phyloP scores from a whole-genome alignment of 2,797 vertebrate species.

The Percopsis omiscomaycus region DNA sequence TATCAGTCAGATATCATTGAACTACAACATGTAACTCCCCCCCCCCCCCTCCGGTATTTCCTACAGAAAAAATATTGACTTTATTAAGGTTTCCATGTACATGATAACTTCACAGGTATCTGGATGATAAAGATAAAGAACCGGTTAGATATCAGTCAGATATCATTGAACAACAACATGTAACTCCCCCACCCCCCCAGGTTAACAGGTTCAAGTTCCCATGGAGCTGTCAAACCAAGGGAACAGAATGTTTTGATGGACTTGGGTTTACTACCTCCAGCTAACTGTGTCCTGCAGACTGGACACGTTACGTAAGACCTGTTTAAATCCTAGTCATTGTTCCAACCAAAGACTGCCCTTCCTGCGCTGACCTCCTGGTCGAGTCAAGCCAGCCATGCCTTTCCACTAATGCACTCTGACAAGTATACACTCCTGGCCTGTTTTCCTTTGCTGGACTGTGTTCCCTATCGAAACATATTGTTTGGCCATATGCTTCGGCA shows the following conservation, averaged over 20 bases:
- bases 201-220: no score
- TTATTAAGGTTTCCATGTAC: slow-evolving; percentile 42
- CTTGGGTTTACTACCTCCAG: slow-evolving; percentile 28
- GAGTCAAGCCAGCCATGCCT: slow-evolving; percentile 36
- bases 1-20: no score
- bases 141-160: no score
- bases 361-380: slow-evolving; percentile 59
- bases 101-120: slow-evolving; percentile 41
- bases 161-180: no score
- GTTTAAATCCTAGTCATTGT: slow-evolving; percentile 76
- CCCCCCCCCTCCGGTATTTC: no score
- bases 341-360: slow-evolving; percentile 63
- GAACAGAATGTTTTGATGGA: slow-evolving; percentile 21
- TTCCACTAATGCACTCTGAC: slow-evolving; percentile 35
- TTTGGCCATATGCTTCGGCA: no score
- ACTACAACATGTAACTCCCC: no score
- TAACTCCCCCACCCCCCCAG: no score
- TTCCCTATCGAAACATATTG: neutral
- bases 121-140: slow-evolving; percentile 22
- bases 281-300: slow-evolving; percentile 39
- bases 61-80: slow-evolving; percentile 43
- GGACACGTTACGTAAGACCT: slow-evolving; percentile 54
- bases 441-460: slow-evolving; percentile 15
- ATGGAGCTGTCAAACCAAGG: slow-evolving; percentile 11
- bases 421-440: slow-evolving; percentile 17